Conservation (phyloP, 2,888 invertebrate genomes). For the Thera britannica region DNA sequence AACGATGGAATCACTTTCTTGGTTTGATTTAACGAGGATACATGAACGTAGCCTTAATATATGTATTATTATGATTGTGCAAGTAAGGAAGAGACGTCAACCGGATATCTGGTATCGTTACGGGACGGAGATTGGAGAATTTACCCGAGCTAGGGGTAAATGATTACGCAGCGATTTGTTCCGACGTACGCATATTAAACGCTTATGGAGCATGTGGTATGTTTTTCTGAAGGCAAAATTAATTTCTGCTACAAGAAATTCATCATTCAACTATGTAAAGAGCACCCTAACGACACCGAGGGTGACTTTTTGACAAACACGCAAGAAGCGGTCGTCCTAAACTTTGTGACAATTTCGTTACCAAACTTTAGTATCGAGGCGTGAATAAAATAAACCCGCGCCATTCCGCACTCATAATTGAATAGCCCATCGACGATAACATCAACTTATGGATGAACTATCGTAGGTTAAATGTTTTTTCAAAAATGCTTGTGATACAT, state of each 20-base stretch:
- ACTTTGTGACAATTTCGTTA: constrained; percentile 64
- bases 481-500: no score
- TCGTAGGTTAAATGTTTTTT: constrained; percentile 7
- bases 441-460: constrained; percentile 36
- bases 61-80: constrained; percentile 38
- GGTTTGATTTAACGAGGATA: constrained; percentile 32
- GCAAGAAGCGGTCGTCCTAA: constrained; percentile 51
- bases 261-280: constrained; percentile 64
- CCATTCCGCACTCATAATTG: constrained; percentile 54
- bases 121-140: constrained; percentile 40
- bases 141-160: constrained; percentile 34
- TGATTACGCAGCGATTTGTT: constrained; percentile 41
- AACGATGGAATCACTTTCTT: constrained; percentile 31
- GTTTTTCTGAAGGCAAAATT: constrained; percentile 36
- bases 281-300: constrained; percentile 61
- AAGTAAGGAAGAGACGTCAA: constrained; percentile 35
- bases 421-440: constrained; percentile 50
- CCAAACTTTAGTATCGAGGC: constrained; percentile 59
- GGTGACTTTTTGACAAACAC: constrained; percentile 69
- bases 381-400: constrained; percentile 58
- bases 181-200: constrained; percentile 42
- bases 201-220: constrained; percentile 40
- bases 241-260: constrained; percentile 65
- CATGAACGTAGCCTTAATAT: constrained; percentile 31
- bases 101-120: constrained; percentile 42